phyloP scores from a whole-genome alignment of 2,797 vertebrate species.

The Phyllotis vaccarum region DNA sequence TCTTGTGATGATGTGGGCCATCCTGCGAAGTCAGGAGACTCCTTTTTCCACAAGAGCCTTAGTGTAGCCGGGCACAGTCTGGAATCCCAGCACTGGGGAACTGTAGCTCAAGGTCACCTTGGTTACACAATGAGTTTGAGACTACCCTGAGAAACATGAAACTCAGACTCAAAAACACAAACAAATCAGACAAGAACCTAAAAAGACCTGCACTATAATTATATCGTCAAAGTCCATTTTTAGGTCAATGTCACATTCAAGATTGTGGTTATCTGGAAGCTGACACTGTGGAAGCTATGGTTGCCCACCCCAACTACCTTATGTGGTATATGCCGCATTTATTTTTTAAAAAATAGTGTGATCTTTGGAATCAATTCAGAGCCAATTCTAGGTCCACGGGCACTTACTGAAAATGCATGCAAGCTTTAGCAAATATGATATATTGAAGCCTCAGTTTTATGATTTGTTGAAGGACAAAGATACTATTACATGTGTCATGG shows the following conservation, averaged over 20 bases:
- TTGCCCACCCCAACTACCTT: background rate
- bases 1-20: background rate
- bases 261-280: background rate
- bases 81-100: background rate
- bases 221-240: background rate
- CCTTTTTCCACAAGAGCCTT: background rate
- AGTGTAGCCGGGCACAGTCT: too few relatives aligned
- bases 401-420: conserved; percentile 17
- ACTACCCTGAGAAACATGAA: background rate
- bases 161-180: background rate
- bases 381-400: background rate
- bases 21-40: background rate
- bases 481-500: background rate
- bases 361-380: background rate
- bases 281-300: background rate
- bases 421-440: background rate
- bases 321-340: background rate
- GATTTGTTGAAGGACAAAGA: background rate
- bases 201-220: background rate
- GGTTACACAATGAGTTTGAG: background rate
- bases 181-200: background rate
- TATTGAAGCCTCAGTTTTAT: conserved; percentile 39
- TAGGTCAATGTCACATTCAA: background rate
- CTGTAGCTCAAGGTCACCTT: background rate
- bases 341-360: background rate